phyloP scores from a whole-genome alignment of 2,888 invertebrate genomes.

The Euplexia lucipara region DNA sequence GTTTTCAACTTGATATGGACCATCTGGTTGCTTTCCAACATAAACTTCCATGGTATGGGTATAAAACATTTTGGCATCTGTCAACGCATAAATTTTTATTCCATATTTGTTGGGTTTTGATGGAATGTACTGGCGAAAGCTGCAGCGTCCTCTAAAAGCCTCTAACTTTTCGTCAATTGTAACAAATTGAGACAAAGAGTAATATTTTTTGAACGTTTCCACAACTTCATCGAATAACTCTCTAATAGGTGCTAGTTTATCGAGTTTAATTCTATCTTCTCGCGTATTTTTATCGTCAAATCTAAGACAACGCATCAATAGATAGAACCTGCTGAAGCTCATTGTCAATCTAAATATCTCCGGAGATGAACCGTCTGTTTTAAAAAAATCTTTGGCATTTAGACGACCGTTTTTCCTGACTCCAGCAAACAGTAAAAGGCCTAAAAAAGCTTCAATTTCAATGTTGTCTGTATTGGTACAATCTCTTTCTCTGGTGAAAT shows the following conservation, averaged over 20 bases:
- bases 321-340: constrained; percentile 7
- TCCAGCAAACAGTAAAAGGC: constrained; percentile 52
- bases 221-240: constrained; percentile 20
- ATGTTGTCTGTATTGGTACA: constrained; percentile 5
- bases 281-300: constrained; percentile 19
- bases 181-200: constrained; percentile 10
- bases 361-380: constrained; percentile 10
- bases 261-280: neutral
- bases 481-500: constrained; percentile 11
- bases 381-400: constrained; percentile 18
- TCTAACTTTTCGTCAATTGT: constrained; percentile 23
- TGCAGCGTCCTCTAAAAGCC: constrained; percentile 8
- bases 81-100: constrained; percentile 52
- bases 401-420: constrained; percentile 30
- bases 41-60: constrained; percentile 30
- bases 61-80: constrained; percentile 54
- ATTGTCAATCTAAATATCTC: constrained; percentile 18
- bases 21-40: constrained; percentile 18
- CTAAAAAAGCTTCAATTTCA: constrained; percentile 40
- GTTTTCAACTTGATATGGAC: constrained; percentile 8
- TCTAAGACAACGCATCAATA: constrained; percentile 15
- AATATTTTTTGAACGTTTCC: constrained; percentile 1
- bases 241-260: constrained; percentile 24
- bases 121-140: constrained; percentile 3
- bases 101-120: constrained; percentile 58